These are phyloP conservation scores for Dioctria rufipes DNA, from an alignment of 2,888 invertebrate genomes.

Conservation along the genomic window DNA sequence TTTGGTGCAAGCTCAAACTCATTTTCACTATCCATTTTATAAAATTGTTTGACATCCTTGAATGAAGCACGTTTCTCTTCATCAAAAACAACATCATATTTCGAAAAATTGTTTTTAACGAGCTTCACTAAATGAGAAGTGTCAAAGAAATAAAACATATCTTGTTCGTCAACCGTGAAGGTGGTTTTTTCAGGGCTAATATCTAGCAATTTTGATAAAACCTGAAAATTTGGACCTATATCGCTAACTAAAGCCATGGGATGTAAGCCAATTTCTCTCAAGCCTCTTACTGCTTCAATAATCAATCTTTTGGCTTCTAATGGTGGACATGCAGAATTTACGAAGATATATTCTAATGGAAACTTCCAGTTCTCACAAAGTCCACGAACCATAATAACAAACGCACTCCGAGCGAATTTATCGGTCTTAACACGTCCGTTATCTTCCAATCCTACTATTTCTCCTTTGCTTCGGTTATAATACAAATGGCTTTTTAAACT, in stretches of 20 bases:
- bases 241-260: not conserved
- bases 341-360: too few relatives aligned
- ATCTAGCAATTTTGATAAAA: not conserved
- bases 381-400: too few relatives aligned
- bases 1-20: conserved; percentile 6
- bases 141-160: conserved; percentile 14
- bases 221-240: not conserved
- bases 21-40: too few relatives aligned
- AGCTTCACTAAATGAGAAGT: conserved; percentile 9
- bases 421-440: too few relatives aligned
- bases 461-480: too few relatives aligned
- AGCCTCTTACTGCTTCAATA: not conserved
- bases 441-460: too few relatives aligned
- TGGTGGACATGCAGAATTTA: too few relatives aligned
- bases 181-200: not conserved
- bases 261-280: not conserved
- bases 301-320: not conserved
- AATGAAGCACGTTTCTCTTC: too few relatives aligned
- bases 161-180: not conserved
- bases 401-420: too few relatives aligned
- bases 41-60: too few relatives aligned
- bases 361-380: too few relatives aligned
- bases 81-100: not conserved
- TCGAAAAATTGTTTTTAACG: not conserved
- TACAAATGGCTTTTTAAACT: too few relatives aligned